These are phyloP conservation scores for Plebejus argus DNA, from an alignment of 2,888 invertebrate genomes.

Conservation along the genomic window DNA sequence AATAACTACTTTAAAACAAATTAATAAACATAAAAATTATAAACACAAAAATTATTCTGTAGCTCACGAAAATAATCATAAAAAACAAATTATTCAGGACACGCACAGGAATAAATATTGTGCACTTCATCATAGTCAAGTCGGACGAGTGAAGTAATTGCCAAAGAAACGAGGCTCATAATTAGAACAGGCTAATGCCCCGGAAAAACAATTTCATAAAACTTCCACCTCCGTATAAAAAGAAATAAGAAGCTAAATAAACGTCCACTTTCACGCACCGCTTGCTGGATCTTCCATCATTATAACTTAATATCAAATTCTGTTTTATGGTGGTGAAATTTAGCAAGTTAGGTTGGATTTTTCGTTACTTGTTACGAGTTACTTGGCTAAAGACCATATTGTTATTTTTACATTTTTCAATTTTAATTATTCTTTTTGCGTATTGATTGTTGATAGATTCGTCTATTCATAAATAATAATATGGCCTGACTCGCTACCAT, in stretches of 20 bases:
- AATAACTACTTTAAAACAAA: neutral
- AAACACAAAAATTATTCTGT: neutral
- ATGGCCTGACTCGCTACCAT: no score
- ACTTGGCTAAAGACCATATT: no score
- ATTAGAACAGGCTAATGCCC: slow-evolving; percentile 76
- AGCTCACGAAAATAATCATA: neutral
- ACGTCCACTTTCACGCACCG: slow-evolving; percentile 67
- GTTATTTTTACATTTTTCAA: no score
- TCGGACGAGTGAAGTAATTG: slow-evolving; percentile 73
- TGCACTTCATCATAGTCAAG: slow-evolving; percentile 74
- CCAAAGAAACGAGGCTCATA: slow-evolving; percentile 65
- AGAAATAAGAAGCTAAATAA: slow-evolving; percentile 75
- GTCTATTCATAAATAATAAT: no score
- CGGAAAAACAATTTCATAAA: slow-evolving; percentile 80
- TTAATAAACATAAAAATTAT: neutral
- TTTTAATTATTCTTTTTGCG: no score
- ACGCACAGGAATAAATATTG: slow-evolving; percentile 47
- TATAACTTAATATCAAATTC: slow-evolving; percentile 19
- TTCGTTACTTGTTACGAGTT: no score
- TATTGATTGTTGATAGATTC: no score
- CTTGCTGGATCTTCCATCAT: slow-evolving; percentile 40
- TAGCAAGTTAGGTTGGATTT: slow-evolving; percentile 31
- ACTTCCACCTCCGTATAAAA: slow-evolving; percentile 72
- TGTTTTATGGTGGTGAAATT: slow-evolving; percentile 25
- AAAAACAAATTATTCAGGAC: slow-evolving; percentile 20